Evolutionary conservation across 2,888 invertebrate species (phyloP), one percentile per base, ranked within the genome.

Genomic region (Lycocerus yunnanus): DNA sequence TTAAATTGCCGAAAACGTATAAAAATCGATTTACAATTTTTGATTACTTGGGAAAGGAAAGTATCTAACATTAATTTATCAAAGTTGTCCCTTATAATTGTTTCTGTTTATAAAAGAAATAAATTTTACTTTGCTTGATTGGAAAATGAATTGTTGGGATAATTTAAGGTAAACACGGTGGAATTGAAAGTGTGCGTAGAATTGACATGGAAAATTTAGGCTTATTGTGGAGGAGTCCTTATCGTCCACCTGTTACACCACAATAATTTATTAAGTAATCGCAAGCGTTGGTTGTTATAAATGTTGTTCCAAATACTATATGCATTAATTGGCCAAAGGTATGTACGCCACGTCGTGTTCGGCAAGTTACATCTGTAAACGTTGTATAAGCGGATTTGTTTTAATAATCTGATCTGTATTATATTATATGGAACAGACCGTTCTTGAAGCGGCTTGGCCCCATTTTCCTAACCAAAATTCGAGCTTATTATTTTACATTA

Each of bases 231-330:
- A 63, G 43, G 68, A 11, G 13, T 13, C 68, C 24, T 43, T 20
- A 24, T 27, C 66, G 69, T 73, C 73, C 73, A 73, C 73, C 73
- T 73, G 73, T 73, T 73, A 73, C 73, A 21, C 69, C n/a, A n/a
- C 43, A 14, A 21, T 73, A 68, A 69, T 73, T 73, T 73, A 73
- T 73, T 65, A 73, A 73, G 65, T 68, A 69, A 69, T 73, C 66
- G 73, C 59, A 65, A 66, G 69, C 69, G 66, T 18, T 18, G 16
- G 66, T 18, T 18, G 16, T n/a, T 63, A 43, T n/a, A 43, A 63
- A 63, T 18, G 61, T 20, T 14, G n/a, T 20, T 4, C 6, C 20
- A 63, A 63, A 63, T 63, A 4, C 3, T 20, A 61, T 16, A 61
- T 61, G 61, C 16, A 61, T 63, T 63, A 63, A 18, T 63, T 63